Evolutionary conservation across 2,888 invertebrate species (phyloP), one percentile per base, ranked within the genome.

Genomic region (Apoderus coryli): DNA sequence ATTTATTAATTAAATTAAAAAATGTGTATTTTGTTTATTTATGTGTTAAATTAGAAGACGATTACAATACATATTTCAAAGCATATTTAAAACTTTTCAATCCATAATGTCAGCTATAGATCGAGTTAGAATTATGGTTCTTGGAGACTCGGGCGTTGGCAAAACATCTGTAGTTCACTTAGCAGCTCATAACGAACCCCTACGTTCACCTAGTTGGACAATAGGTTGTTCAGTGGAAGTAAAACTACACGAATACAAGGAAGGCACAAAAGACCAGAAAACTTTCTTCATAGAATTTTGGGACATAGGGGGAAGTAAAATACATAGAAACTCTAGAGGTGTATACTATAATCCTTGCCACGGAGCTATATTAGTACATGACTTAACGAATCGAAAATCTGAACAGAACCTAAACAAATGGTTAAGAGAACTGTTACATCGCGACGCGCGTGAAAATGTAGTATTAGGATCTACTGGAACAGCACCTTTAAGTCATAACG

Each of bases 191-290:
- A 81, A 79, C 51, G 80, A 88, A 53, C 76, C 86, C 0, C 68
- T 90, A 3, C 64, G 69, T 31, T 82, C 82, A 36, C 89, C 92
- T 2, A 78, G 86, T 31, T 95, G 92, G 86, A 96, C 96, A 0
- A 81, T 96, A 22, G 96, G 96, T 2, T 92, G 92, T 55, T 81
- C 88, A 2, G 81, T 93, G 2, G 93, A 96, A 63, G 89, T 93
- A 1, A 90, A 90, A 64, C 62, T 95, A 27, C 93, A 95, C 52
- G 85, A 89, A 53, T 95, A 79, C 54, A 86, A 85, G 54, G 92
- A 92, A 59, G 92, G 92, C 2, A 92, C 90, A 0, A 81, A 85
- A 11, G 75, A 77, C 35, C 92, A 95, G 54, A 79, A 78, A 46
- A 77, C 84, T 4, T 92, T 78, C 56, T 93, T 92, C 55, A 69